Evolutionary conservation across 2,888 invertebrate species (phyloP).

Genomic region (Tortricodes alternella): DNA sequence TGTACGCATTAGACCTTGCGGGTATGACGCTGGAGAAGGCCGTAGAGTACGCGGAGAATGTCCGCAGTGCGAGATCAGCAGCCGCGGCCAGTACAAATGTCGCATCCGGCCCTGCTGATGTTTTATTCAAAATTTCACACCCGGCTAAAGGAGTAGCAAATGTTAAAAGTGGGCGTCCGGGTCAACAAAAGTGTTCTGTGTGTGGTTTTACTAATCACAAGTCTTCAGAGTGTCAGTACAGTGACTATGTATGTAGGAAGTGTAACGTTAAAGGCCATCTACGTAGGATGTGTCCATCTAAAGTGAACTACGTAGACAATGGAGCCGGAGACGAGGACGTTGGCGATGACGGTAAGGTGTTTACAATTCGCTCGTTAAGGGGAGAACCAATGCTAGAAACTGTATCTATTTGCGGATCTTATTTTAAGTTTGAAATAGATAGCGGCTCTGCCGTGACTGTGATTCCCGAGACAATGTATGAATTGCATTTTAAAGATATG

Average conservation of each 20-base stretch:
- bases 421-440: not conserved
- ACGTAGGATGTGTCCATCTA: not conserved
- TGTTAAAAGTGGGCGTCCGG: not conserved
- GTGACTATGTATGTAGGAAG: constrained; percentile 4
- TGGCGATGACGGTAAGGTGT: constrained; percentile 8
- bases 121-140: not conserved
- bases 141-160: not conserved
- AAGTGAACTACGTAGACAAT: constrained; percentile 6
- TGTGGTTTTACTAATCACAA: not conserved
- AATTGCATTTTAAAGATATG: not conserved
- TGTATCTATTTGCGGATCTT: not conserved
- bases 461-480: not conserved
- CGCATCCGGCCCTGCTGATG: not conserved
- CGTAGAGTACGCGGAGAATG: not conserved
- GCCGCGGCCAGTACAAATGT: not conserved
- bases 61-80: not conserved
- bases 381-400: constrained; percentile 7
- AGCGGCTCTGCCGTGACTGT: not conserved
- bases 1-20: not conserved
- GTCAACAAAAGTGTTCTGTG: not conserved
- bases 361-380: not conserved
- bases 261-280: constrained; percentile 6
- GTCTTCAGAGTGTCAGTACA: not conserved
- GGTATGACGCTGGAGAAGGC: not conserved
- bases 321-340: not conserved